Conservation (phyloP, 2,797 vertebrate species). For the Echeneis naucrates region DNA sequence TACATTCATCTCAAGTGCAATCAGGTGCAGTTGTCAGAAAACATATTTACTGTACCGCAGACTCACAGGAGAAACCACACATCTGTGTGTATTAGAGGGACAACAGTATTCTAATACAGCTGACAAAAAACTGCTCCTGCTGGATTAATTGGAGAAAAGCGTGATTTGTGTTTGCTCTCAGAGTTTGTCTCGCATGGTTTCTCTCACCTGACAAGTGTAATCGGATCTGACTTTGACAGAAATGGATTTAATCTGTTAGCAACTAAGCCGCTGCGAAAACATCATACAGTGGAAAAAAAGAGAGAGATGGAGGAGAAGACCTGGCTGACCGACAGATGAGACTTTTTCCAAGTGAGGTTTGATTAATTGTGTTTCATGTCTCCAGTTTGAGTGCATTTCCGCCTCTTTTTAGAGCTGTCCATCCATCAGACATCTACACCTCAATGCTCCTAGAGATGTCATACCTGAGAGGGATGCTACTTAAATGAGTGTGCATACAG, state of each 20-base stretch:
- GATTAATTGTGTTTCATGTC: background rate
- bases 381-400: background rate
- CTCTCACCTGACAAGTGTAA: background rate
- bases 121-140: background rate
- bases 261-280: slow-evolving; percentile 1
- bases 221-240: background rate
- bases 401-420: background rate
- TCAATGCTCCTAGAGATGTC: background rate
- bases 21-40: slow-evolving; percentile 2
- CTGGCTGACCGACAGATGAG: no score
- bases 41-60: background rate
- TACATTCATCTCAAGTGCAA: slow-evolving; percentile 23
- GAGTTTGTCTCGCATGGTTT: slow-evolving; percentile 2
- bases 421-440: background rate
- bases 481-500: no score
- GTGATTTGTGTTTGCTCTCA: background rate
- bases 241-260: slow-evolving; percentile 9
- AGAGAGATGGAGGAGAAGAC: background rate
- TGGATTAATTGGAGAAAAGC: background rate
- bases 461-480: background rate
- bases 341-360: slow-evolving; percentile 1
- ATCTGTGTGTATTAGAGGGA: background rate
- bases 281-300: background rate
- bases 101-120: background rate
- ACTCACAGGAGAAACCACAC: background rate